Evolutionary conservation across 2,888 invertebrate genomes (phyloP).

Genomic region (Acanthacorydalis orientalis): DNA sequence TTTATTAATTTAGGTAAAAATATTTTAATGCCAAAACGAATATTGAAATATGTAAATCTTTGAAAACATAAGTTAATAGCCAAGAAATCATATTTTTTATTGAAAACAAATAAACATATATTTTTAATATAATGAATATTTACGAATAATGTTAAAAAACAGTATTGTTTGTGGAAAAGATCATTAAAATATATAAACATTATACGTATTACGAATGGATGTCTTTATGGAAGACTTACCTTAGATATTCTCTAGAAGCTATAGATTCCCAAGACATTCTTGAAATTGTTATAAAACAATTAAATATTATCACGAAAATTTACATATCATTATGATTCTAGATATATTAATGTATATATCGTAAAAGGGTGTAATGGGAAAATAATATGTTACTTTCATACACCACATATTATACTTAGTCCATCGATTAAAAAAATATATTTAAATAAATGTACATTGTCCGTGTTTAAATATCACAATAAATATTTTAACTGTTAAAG

Average conservation of each 20-base stretch:
- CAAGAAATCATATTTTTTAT: neutral
- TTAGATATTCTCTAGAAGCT: slow-evolving; percentile 64
- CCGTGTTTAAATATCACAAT: too few species aligned
- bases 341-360: neutral
- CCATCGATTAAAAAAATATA: too few species aligned
- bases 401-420: too few species aligned
- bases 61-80: neutral
- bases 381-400: neutral
- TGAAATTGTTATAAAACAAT: neutral
- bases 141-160: neutral
- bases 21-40: neutral
- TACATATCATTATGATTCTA: neutral
- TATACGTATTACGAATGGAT: neutral
- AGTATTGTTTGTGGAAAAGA: too few species aligned
- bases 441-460: too few species aligned
- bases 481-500: too few species aligned
- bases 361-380: neutral
- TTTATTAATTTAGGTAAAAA: neutral
- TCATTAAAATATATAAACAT: too few species aligned
- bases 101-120: neutral
- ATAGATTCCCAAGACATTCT: slow-evolving; percentile 76
- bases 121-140: neutral
- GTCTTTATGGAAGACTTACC: slow-evolving; percentile 30
- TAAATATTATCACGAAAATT: neutral
- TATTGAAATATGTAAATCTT: neutral